Conservation (phyloP, 2,797 vertebrate species). For the Craterocephalus amniculus region DNA sequence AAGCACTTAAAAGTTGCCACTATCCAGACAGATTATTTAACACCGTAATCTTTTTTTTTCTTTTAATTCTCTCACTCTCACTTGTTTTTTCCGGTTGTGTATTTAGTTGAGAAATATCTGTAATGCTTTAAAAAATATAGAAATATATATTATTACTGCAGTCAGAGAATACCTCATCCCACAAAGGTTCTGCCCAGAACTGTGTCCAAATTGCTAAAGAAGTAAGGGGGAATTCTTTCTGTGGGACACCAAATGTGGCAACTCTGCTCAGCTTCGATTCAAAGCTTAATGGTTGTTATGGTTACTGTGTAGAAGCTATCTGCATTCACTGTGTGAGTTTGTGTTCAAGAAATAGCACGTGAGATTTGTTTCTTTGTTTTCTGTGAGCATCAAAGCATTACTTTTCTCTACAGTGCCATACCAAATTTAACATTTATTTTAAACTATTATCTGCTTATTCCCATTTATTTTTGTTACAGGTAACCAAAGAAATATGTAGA, state of each 20-base stretch:
- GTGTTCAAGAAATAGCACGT: conserved; percentile 80
- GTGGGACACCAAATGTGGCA: conserved; percentile 83
- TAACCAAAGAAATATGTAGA: conserved; percentile 89
- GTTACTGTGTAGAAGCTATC: conserved; percentile 81
- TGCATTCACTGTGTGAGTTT: conserved; percentile 85
- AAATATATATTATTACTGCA: conserved; percentile 76
- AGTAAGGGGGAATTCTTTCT: conserved; percentile 76
- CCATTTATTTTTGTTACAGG: conserved; percentile 88
- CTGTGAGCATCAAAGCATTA: conserved; percentile 74
- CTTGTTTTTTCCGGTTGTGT: conserved; percentile 69
- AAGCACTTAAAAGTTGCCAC: conserved; percentile 83
- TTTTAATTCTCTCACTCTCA: conserved; percentile 63
- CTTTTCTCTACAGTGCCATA: conserved; percentile 80
- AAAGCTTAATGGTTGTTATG: conserved; percentile 82
- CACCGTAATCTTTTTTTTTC: conserved; percentile 56
- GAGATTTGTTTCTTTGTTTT: conserved; percentile 76
- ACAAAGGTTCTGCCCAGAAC: conserved; percentile 79
- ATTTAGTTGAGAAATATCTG: conserved; percentile 81
- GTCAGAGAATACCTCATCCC: conserved; percentile 88
- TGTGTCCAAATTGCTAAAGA: conserved; percentile 79
- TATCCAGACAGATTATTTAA: conserved; percentile 78
- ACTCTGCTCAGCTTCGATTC: conserved; percentile 80
- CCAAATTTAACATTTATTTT: conserved; percentile 82
- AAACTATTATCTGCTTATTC: conserved; percentile 72
- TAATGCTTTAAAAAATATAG: conserved; percentile 81